Conservation (phyloP, 2,888 invertebrate genomes). For the Apoda limacodes region DNA sequence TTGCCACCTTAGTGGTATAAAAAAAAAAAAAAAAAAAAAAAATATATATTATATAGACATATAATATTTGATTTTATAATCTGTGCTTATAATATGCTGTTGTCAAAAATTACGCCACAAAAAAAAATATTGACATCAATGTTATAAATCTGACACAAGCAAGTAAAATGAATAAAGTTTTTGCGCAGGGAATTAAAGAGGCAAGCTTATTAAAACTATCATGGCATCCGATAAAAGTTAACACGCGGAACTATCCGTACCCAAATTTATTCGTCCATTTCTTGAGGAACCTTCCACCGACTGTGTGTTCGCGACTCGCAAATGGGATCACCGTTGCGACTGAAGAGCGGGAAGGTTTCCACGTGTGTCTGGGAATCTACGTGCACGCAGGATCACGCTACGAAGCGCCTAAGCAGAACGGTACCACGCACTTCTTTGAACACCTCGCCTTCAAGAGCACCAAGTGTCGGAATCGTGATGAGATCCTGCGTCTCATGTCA, state of each 20-base stretch:
- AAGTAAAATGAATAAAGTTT: too few species aligned
- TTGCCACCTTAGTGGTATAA: too few species aligned
- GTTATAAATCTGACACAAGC: too few species aligned
- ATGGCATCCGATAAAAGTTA: slow-evolving; percentile 38
- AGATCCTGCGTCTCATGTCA: slow-evolving; percentile 91
- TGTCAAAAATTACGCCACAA: too few species aligned
- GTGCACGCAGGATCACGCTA: slow-evolving; percentile 45
- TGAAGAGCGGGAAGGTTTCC: slow-evolving; percentile 86
- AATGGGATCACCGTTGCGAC: slow-evolving; percentile 93
- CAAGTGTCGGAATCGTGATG: slow-evolving; percentile 81
- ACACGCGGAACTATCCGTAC: slow-evolving; percentile 70
- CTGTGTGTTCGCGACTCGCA: slow-evolving; percentile 78
- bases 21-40: too few species aligned
- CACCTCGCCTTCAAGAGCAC: slow-evolving; percentile 69
- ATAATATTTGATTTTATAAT: too few species aligned
- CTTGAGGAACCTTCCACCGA: slow-evolving; percentile 81
- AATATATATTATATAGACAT: too few species aligned
- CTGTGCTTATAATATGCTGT: too few species aligned
- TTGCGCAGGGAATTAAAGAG: too few species aligned
- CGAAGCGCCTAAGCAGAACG: slow-evolving; percentile 37
- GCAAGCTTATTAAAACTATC: slow-evolving; percentile 17
- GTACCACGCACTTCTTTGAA: slow-evolving; percentile 50
- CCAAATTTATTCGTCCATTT: slow-evolving; percentile 48
- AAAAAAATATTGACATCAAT: too few species aligned
- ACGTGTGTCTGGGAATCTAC: slow-evolving; percentile 37